phyloP scores from a whole-genome alignment of 2,888 invertebrate species.

The Barypeithes pellucidus region DNA sequence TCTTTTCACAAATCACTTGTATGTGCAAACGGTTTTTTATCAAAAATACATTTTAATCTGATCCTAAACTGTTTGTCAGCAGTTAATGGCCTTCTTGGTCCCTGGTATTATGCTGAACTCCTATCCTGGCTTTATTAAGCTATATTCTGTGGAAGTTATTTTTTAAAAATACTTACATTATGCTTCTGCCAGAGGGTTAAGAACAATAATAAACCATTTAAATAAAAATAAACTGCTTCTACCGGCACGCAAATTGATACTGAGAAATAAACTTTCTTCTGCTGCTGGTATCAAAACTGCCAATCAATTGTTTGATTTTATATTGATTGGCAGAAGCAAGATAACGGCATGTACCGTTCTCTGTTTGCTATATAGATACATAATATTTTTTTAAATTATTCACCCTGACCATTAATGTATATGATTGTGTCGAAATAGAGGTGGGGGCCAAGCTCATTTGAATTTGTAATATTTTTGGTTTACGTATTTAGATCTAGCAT shows the following conservation, averaged over 20 bases:
- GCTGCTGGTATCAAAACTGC: neutral
- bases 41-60: too few relatives aligned
- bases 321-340: neutral
- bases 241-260: neutral
- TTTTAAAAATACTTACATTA: neutral
- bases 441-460: neutral
- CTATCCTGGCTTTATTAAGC: too few relatives aligned
- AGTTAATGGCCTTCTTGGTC: too few relatives aligned
- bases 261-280: neutral
- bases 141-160: too few relatives aligned
- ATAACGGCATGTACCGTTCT: conserved; percentile 15
- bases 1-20: too few relatives aligned
- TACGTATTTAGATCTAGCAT: conserved; percentile 4
- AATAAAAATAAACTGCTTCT: neutral
- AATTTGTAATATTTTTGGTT: neutral
- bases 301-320: neutral
- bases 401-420: neutral
- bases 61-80: too few relatives aligned
- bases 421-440: neutral
- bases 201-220: neutral
- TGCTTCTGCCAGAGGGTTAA: neutral
- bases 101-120: too few relatives aligned
- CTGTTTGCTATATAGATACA: conserved; percentile 2
- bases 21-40: too few relatives aligned
- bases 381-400: neutral